These are phyloP conservation scores for Heliocidaris tuberculata DNA, from an alignment of 35 echinoderm and acorn worm genomes.

Conservation along the genomic window DNA sequence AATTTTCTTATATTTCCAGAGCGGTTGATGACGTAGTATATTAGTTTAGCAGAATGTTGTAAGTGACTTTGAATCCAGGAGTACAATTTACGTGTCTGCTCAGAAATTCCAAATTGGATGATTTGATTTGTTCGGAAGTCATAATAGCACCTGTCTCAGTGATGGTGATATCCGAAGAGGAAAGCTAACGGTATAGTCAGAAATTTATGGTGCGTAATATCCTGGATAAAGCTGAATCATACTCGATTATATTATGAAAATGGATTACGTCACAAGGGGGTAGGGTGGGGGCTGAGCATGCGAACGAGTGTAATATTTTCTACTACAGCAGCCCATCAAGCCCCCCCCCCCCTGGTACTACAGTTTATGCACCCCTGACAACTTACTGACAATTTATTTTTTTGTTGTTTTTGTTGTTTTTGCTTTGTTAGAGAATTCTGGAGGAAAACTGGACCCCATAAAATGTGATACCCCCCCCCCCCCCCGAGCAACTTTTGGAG, in stretches of 20 bases:
- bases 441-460: too few species aligned
- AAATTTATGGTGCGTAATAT: neutral
- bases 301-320: too few species aligned
- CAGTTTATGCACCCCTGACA: too few species aligned
- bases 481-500: too few species aligned
- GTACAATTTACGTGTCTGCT: neutral
- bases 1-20: neutral
- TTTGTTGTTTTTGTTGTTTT: too few species aligned
- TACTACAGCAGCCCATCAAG: too few species aligned
- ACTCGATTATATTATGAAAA: neutral
- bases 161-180: neutral
- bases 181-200: neutral
- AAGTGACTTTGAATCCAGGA: neutral
- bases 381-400: too few species aligned
- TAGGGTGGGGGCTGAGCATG: too few species aligned
- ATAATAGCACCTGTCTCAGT: neutral
- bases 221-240: neutral
- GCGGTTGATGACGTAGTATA: neutral
- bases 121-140: neutral
- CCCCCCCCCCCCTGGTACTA: too few species aligned
- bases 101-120: neutral
- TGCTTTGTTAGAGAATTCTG: too few species aligned
- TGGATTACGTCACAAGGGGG: neutral
- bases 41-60: neutral
- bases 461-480: too few species aligned